Conservation (phyloP, 2,888 invertebrate species). For the Coelogynopora nodosa region DNA sequence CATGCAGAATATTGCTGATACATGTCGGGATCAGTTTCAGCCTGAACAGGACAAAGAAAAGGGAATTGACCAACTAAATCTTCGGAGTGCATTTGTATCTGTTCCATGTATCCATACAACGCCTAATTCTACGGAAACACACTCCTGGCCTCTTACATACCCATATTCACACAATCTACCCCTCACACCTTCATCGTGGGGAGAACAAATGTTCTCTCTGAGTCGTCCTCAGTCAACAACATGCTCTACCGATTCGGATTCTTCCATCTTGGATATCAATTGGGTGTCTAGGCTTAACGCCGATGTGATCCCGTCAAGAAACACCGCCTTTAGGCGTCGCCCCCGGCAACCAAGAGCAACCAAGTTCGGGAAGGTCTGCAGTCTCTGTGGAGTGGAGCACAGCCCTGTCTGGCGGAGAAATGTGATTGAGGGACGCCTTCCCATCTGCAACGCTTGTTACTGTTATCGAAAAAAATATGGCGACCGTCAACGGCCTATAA, state of each 20-base stretch:
- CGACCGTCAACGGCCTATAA: background rate
- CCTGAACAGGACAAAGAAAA: background rate
- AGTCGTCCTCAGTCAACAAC: background rate
- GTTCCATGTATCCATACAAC: background rate
- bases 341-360: background rate
- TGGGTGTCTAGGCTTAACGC: background rate
- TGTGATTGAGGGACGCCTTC: background rate
- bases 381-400: background rate
- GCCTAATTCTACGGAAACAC: background rate
- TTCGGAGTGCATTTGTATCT: too few relatives aligned
- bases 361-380: background rate
- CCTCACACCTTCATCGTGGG: too few relatives aligned
- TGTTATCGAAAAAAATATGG: slow-evolving; percentile 3
- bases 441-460: slow-evolving; percentile 14
- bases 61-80: too few relatives aligned
- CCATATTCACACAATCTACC: background rate
- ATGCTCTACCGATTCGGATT: background rate
- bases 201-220: background rate
- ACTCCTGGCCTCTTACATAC: background rate
- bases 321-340: background rate
- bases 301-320: background rate
- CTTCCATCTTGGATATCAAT: background rate
- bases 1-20: background rate
- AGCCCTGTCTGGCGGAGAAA: background rate
- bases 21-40: background rate